Base-by-base conservation (phyloP, 2,888 invertebrate species). In the Philereme vetulata region DNA sequence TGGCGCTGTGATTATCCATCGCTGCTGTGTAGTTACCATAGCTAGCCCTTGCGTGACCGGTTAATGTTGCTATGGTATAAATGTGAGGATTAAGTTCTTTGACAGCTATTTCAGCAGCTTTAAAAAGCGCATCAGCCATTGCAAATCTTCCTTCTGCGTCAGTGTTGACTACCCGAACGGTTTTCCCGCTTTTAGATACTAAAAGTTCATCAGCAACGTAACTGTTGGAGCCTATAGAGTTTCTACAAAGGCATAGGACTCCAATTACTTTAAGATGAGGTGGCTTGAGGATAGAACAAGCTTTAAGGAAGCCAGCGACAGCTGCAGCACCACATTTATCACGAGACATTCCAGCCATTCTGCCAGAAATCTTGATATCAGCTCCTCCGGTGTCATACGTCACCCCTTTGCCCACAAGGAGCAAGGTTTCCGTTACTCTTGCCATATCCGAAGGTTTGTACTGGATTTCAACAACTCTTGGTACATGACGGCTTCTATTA, bases 241-340 rank as follows among this genome's bases (percentile, higher is more conserved):
- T 98, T 52, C 98, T 93, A 47, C 97, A 97, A 73, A 98, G 93
- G 64, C 96, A 95, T 75, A 98, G 81, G 0, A 95, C 95, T 4
- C 95, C 97, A 51, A 96, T 93, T 0, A 97, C 96, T 79, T 95
- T 95, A 9, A 97, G 82, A 64, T 96, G 94, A 45, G 95, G 93
- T 1, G 97, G 97, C 78, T 95, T 94, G 34, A 97, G 80, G 34
- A 94, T 85, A 4, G 94, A 93, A 58, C 96, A 93, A 10, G 94
- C 94, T 93, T 97, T 95, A 83, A 98, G 94, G 77, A 98, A 97
- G 8, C 98, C 98, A 35, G 96, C 97, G 0, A 97, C 96, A 0
- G 97, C 96, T 0, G 98, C 98, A 4, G 97, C 96, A 0, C 98
- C 98, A 78, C 97, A 96, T 85, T 98, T 98, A 81, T 98, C 98